Base-by-base conservation (phyloP, 2,113 vertebrate species). In the Piliocolobus tephrosceles region DNA sequence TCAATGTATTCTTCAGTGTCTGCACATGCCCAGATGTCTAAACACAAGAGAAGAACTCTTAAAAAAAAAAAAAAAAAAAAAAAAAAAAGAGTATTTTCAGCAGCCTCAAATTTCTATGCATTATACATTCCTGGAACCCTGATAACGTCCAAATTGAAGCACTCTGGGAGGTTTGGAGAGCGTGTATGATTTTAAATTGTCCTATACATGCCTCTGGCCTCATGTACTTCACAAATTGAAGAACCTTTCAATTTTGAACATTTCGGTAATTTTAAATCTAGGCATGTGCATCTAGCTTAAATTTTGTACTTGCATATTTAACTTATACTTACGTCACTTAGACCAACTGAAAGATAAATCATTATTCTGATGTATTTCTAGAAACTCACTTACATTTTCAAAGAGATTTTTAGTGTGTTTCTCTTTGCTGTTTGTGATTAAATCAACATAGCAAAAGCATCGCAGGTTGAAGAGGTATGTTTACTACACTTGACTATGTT, bases 111-210 rank as follows among this genome's bases (percentile, higher is more conserved):
- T 58, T 38, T 89, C 82, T 95, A 86, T 66, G 70, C 38, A 87
- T 95, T 80, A 91, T 68, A 80, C 68, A 88, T 55, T 84, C 50
- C 94, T 76, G 55, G 25, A 95, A 96, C 40, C 90, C 72, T 57
- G 40, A 84, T 88, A 93, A 78, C 23, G 52, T 68, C 84, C 90
- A 92, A 64, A 91, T 30, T 70, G 79, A 95, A 96, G 79, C 43
- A 61, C 61, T 89, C 66, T 90, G 75, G 47, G 52, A 96, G 95
- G 83, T 58, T 1, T 84, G 82, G 96, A 96, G 88, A 70, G 76
- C 78, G 87, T 84, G 43, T 96, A 95, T 87, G 96, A 95, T 98
- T 96, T 90, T 70, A 95, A 91, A 84, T 94, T 80, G 78, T 50
- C 75, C 88, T 76, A 23, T 64, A 16, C 45, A 64, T 70, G 58